Conservation (phyloP, 2,113 vertebrate species). For the Rhinoderma darwinii region DNA sequence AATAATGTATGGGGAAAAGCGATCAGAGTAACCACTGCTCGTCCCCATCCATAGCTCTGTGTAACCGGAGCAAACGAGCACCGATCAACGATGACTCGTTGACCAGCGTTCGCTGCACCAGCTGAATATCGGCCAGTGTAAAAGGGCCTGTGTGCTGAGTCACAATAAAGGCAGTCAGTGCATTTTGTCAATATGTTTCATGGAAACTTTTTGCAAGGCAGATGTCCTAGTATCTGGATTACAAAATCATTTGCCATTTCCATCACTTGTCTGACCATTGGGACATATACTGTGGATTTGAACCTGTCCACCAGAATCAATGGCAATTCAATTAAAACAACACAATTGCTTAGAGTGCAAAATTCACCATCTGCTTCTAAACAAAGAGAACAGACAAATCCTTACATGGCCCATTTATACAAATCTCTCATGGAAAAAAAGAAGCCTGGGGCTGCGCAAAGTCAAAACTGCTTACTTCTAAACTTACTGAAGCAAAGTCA, state of each 20-base stretch:
- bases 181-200: not conserved
- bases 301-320: constrained; percentile 42
- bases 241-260: constrained; percentile 4
- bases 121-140: too few species aligned
- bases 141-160: too few species aligned
- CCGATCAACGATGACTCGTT: too few species aligned
- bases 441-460: constrained; percentile 65
- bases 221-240: not conserved
- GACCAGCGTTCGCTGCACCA: too few species aligned
- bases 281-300: not conserved
- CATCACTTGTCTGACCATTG: constrained; percentile 11
- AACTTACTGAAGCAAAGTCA: constrained; percentile 63
- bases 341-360: constrained; percentile 65
- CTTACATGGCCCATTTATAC: constrained; percentile 59
- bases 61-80: too few species aligned
- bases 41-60: too few species aligned
- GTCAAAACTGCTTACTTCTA: constrained; percentile 66
- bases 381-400: constrained; percentile 60
- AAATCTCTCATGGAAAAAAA: constrained; percentile 70
- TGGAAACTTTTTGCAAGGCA: not conserved
- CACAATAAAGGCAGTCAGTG: too few species aligned
- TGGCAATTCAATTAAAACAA: constrained; percentile 63
- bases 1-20: too few species aligned
- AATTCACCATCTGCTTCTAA: constrained; percentile 68
- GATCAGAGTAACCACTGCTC: too few species aligned